These are phyloP conservation scores for Allobates femoralis DNA, from an alignment of 2,797 vertebrate species.

Conservation along the genomic window DNA sequence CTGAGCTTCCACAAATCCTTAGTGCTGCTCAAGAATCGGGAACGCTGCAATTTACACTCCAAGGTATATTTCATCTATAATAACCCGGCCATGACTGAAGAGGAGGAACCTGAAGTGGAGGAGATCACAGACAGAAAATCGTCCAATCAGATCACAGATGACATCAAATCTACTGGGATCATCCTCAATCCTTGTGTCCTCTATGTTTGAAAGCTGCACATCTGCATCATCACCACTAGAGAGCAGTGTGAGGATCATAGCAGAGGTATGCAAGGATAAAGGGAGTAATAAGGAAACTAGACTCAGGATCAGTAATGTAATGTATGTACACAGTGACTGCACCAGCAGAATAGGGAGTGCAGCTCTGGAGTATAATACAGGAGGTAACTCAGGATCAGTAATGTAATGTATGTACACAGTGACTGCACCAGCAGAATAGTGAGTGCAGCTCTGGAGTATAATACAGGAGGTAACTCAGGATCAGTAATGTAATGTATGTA, in stretches of 20 bases:
- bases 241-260: background rate
- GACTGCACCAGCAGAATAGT: no score
- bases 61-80: constrained; percentile 54
- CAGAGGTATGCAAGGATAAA: background rate
- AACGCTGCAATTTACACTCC: background rate
- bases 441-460: no score
- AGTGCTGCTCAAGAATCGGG: constrained; percentile 16
- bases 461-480: no score
- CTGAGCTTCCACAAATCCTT: constrained; percentile 17
- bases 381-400: no score
- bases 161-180: constrained; percentile 13
- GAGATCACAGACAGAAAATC: no score
- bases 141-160: background rate
- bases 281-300: no score
- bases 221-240: background rate
- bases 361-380: no score
- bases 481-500: no score
- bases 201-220: constrained; percentile 4
- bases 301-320: no score
- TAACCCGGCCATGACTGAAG: constrained; percentile 13
- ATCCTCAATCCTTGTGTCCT: constrained; percentile 42
- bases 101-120: constrained; percentile 13
- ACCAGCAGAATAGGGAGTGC: no score
- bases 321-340: no score
- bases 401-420: no score